Evolutionary conservation across 2,888 invertebrate species (phyloP).

Genomic region (Neoitamus cyanurus): DNA sequence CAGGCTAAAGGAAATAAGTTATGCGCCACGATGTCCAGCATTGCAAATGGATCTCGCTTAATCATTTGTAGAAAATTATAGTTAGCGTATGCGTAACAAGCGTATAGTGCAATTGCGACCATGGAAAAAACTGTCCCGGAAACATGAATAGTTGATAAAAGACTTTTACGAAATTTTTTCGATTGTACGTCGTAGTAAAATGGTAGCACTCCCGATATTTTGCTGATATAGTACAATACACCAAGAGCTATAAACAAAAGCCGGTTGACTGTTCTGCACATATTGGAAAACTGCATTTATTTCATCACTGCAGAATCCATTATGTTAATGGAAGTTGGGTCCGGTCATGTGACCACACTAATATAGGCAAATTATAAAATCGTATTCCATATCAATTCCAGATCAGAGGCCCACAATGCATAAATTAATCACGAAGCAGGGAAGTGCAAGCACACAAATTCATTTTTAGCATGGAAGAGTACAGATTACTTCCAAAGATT

Average conservation of each 20-base stretch:
- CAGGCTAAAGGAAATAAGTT: neutral
- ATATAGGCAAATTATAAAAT: too few relatives aligned
- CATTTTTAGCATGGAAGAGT: too few relatives aligned
- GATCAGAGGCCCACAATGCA: too few relatives aligned
- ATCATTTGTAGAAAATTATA: neutral
- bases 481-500: too few relatives aligned
- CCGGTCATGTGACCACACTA: too few relatives aligned
- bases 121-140: neutral
- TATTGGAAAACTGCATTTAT: neutral
- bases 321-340: too few relatives aligned
- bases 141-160: neutral
- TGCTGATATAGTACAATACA: neutral
- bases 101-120: neutral
- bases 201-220: neutral
- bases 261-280: neutral
- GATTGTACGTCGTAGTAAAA: neutral
- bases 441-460: too few relatives aligned
- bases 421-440: too few relatives aligned
- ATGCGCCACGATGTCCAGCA: neutral
- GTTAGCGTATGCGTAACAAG: too few relatives aligned
- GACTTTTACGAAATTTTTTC: neutral
- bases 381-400: too few relatives aligned
- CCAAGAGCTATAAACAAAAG: neutral
- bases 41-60: neutral
- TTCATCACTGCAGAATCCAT: too few relatives aligned